Percentiles rank a stretch among this genome's conserved stretches.
phyloP scores from a whole-genome alignment of 2,888 invertebrate species.

The Xanthorhoe designata region DNA sequence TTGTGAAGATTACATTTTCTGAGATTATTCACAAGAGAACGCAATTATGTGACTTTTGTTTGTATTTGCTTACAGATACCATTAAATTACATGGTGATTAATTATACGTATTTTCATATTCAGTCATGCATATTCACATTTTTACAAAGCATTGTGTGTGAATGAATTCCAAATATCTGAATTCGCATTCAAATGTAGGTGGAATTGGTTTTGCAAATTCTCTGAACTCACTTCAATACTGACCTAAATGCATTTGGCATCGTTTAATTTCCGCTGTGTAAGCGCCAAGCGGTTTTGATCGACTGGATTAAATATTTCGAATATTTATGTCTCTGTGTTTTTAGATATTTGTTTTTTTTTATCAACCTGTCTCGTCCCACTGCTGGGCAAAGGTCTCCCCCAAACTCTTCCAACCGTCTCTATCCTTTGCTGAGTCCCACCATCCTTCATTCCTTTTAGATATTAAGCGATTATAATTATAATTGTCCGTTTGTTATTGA shows the following conservation, averaged over 20 bases:
- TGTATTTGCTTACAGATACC: background rate
- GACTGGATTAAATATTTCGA: background rate
- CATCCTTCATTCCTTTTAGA: too few relatives aligned
- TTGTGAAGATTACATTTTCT: background rate
- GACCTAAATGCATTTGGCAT: constrained; percentile 16
- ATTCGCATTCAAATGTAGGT: background rate
- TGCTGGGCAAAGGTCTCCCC: too few relatives aligned
- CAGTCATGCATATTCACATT: background rate
- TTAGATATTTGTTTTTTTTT: too few relatives aligned
- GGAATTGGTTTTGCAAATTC: constrained; percentile 4
- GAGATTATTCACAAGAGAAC: background rate
- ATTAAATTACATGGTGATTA: too few relatives aligned
- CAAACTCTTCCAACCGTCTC: too few relatives aligned
- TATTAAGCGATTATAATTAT: too few relatives aligned
- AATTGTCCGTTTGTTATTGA: too few relatives aligned
- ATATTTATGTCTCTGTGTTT: background rate
- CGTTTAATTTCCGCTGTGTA: constrained; percentile 18
- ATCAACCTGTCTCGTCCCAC: too few relatives aligned
- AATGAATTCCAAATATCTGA: background rate
- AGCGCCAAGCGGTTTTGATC: constrained; percentile 14
- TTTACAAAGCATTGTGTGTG: background rate
- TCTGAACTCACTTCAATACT: constrained; percentile 1
- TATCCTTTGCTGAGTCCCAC: too few relatives aligned
- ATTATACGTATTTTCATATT: too few relatives aligned
- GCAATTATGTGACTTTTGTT: too few relatives aligned